Evolutionary conservation across 2,797 vertebrate species (phyloP).

Genomic region (Melanotaenia trifasciata): DNA sequence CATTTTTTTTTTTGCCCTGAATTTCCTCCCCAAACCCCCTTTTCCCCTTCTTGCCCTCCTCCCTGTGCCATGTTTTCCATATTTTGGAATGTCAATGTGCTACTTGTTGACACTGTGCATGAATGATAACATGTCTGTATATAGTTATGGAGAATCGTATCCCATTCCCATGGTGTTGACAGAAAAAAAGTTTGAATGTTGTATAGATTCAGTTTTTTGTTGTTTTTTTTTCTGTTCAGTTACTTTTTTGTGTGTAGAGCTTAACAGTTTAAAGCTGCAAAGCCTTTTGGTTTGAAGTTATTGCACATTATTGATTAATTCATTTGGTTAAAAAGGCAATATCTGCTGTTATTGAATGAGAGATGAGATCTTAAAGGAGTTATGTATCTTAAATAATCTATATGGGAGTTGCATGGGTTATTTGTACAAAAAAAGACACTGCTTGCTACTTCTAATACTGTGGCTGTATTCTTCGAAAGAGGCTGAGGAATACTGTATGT

Average conservation of each 20-base stretch:
- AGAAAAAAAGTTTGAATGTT: conserved; percentile 79
- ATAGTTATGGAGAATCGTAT: conserved; percentile 85
- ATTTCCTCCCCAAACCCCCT: conserved; percentile 24
- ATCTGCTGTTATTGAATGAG: conserved; percentile 85
- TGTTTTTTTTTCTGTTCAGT: conserved; percentile 43
- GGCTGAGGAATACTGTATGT: conserved; percentile 75
- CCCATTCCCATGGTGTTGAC: conserved; percentile 80
- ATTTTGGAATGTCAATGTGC: conserved; percentile 93
- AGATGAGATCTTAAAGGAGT: conserved; percentile 70
- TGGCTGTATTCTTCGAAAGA: conserved; percentile 82
- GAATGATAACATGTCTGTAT: conserved; percentile 95
- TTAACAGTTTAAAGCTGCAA: conserved; percentile 54
- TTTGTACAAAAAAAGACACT: conserved; percentile 77
- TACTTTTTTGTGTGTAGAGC: conserved; percentile 58
- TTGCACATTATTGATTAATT: conserved; percentile 78
- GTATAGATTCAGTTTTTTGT: conserved; percentile 79
- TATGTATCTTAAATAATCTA: conserved; percentile 78
- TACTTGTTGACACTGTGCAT: conserved; percentile 97
- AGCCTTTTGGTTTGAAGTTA: conserved; percentile 62
- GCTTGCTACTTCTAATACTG: conserved; percentile 81
- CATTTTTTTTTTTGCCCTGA: conserved; percentile 34
- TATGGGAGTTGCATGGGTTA: conserved; percentile 78
- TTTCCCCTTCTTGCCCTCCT: conserved; percentile 55
- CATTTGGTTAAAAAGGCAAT: conserved; percentile 82
- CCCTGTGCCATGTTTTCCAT: conserved; percentile 81